These are phyloP conservation scores for Podiceps cristatus DNA, from an alignment of 2,113 vertebrate genomes.

Conservation along the genomic window DNA sequence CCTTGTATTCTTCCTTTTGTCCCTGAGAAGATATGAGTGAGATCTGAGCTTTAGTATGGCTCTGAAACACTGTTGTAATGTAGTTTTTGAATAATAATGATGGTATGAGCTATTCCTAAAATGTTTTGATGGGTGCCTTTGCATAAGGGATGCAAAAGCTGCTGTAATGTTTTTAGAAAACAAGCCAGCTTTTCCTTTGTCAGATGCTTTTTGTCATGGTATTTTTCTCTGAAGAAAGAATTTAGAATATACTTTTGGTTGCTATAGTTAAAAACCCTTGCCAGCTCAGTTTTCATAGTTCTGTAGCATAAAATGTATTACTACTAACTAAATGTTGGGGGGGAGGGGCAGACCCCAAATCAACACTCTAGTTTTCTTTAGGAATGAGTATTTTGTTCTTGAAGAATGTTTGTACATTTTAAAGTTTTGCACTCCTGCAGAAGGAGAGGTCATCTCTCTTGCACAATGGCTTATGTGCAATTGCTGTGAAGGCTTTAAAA, in stretches of 20 bases:
- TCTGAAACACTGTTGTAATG: neutral
- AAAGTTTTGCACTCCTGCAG: neutral
- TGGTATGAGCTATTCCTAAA: neutral
- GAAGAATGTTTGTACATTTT: neutral
- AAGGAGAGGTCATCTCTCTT: neutral
- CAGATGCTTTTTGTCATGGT: fast-evolving
- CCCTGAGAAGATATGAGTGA: neutral
- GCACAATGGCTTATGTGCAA: neutral
- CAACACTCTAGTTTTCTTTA: neutral
- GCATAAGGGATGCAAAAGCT: neutral
- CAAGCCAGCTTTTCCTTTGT: neutral
- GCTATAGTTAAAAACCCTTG: neutral
- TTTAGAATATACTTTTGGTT: neutral
- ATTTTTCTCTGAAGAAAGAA: neutral
- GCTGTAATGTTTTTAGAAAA: neutral
- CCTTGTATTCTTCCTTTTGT: neutral
- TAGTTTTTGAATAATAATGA: neutral
- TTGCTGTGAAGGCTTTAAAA: neutral
- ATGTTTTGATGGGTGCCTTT: neutral
- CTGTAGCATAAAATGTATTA: neutral
- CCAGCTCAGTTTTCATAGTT: neutral
- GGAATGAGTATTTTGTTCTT: neutral
- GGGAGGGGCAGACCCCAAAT: neutral
- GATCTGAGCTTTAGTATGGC: neutral
- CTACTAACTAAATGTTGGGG: neutral